phyloP scores from a whole-genome alignment of 1,140 invertebrate species.

The Brachionus manjavacas region DNA sequence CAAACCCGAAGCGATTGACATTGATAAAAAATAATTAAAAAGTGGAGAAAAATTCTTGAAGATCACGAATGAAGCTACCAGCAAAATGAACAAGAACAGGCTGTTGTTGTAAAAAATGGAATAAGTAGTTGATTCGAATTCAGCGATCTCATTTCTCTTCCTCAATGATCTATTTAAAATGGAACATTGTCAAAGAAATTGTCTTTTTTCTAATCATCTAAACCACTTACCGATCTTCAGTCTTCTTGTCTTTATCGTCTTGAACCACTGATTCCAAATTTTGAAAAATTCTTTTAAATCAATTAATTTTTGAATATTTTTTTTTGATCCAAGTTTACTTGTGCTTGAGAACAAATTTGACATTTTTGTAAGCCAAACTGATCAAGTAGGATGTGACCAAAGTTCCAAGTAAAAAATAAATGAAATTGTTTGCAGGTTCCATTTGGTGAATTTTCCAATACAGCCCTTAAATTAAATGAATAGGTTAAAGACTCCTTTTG shows the following conservation, averaged over 20 bases:
- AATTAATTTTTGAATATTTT: conserved; percentile 41
- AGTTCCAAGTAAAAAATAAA: conserved; percentile 78
- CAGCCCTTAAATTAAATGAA: conserved; percentile 67
- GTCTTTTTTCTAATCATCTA: neutral
- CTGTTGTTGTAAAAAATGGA: conserved; percentile 99
- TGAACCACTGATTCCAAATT: conserved; percentile 92
- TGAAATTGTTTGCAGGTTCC: conserved; percentile 78
- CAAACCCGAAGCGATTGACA: conserved; percentile 75
- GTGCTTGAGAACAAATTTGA: conserved; percentile 95
- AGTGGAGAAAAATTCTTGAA: conserved; percentile 81
- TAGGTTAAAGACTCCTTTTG: neutral
- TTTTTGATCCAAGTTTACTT: conserved; percentile 63
- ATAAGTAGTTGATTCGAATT: conserved; percentile 96
- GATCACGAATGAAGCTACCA: conserved; percentile 87
- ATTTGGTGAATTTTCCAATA: conserved; percentile 98
- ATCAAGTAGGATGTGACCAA: conserved; percentile 82
- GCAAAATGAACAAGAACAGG: conserved; percentile 86
- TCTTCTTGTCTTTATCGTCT: conserved; percentile 70
- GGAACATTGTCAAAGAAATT: conserved; percentile 53
- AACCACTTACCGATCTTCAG: conserved; percentile 16
- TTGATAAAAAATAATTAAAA: conserved; percentile 85
- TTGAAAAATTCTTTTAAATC: conserved; percentile 69
- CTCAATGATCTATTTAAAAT: conserved; percentile 67
- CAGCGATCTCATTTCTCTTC: conserved; percentile 99
- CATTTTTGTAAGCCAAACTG: conserved; percentile 92